phyloP scores from a whole-genome alignment of 1,140 invertebrate species.

The Carposina sasakii region DNA sequence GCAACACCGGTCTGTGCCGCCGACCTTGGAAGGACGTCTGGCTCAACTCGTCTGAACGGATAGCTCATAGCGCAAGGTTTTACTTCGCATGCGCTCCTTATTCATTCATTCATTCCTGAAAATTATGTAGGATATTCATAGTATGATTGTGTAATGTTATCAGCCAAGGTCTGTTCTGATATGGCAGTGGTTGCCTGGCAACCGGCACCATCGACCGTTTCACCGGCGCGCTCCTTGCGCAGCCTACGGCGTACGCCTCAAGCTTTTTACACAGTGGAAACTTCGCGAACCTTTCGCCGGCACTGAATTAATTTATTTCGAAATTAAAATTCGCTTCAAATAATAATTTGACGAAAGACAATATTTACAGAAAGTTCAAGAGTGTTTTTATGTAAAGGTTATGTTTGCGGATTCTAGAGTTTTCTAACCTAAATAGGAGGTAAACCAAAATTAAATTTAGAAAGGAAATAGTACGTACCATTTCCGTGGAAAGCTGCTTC shows the following conservation, averaged over 20 bases:
- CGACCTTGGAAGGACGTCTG: conserved; percentile 36
- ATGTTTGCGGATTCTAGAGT: no score
- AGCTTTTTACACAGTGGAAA: conserved; percentile 33
- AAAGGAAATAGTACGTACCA: conserved; percentile 55
- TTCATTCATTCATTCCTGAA: background rate
- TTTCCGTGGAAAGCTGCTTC: conserved; percentile 66
- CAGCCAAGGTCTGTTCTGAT: no score
- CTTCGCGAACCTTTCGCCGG: conserved; percentile 12
- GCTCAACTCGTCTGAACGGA: conserved; percentile 5
- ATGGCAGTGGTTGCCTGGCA: conserved; percentile 34
- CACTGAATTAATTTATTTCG: background rate
- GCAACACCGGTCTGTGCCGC: background rate
- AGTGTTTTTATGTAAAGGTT: no score
- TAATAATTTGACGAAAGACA: no score
- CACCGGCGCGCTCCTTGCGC: conserved; percentile 2
- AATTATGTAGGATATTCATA: background rate
- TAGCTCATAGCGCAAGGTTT: no score
- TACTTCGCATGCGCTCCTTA: background rate
- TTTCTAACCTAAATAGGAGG: no score
- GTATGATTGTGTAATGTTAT: background rate
- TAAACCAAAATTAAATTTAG: no score
- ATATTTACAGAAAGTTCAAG: no score
- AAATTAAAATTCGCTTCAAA: no score
- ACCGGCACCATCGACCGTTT: conserved; percentile 29
- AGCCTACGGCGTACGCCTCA: conserved; percentile 21